Base-by-base conservation (phyloP, 2,888 invertebrate genomes). In the Silvanus unidentatus region DNA sequence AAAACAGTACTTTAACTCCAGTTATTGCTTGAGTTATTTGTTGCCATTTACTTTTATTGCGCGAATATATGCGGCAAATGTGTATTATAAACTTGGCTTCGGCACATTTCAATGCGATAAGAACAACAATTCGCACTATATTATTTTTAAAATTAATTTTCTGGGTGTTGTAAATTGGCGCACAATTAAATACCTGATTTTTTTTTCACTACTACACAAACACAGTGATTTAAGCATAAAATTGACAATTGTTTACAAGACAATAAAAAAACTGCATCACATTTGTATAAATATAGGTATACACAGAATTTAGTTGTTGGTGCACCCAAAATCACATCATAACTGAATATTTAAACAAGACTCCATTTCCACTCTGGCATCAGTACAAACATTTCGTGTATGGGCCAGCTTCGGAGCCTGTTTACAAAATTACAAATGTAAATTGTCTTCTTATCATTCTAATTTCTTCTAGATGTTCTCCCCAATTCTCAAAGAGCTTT, bases 11-110 rank as follows among this genome's bases (percentile, higher is more conserved):
- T 53, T 52, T 45, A 47, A 43, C 40, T 32, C 11, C 48, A 41
- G 53, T 56, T 57, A 55, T 52, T 51, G 48, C 52, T 55, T 60
- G 60, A 60, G 52, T 62, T 60, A 62, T 62, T 60, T 50, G 58
- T 47, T 54, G 53, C 52, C 58, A 50, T 62, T 62, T 56, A 52
- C 56, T 62, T 59, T 60, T 53, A 59, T 48, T 50, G 50, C 53
- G 48, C 8, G 22, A 22, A 22, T 22, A 22, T 22, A 22, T 22
- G 3, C 8, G 32, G 4, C 12, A 11, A 11, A 32, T 32, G 12
- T 32, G 4, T 11, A 8, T 5, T 32, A n/a, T 11, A 11, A 32
- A 32, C 4, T 32, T 22, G 4, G 32, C n/a, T 4, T 32, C 32
- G 32, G 32, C 4, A 32, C 32, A 32, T 11, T 32, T n/a, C 32